These are phyloP conservation scores for Hirtodrosophila cameraria DNA, from an alignment of 2,888 invertebrate genomes.

Conservation along the genomic window DNA sequence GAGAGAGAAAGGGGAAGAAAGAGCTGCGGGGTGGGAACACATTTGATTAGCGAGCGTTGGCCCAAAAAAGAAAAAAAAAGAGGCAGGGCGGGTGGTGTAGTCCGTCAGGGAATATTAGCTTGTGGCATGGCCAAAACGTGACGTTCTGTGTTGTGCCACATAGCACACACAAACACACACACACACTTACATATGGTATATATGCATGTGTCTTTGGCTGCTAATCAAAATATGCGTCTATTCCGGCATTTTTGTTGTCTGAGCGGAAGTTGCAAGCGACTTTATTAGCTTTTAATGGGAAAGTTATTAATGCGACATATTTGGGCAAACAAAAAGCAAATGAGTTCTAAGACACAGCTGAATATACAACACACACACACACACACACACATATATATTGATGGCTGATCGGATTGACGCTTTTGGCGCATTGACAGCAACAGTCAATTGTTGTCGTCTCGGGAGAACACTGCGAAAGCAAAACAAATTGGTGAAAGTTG, in stretches of 20 bases:
- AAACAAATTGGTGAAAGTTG: conserved; percentile 84
- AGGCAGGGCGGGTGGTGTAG: conserved; percentile 27
- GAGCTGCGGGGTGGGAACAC: conserved; percentile 17
- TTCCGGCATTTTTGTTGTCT: conserved; percentile 49
- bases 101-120: conserved; percentile 12
- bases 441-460: conserved; percentile 70
- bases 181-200: background rate
- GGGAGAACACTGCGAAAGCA: conserved; percentile 80
- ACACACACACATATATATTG: conserved; percentile 22
- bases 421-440: conserved; percentile 68
- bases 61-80: conserved; percentile 37
- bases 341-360: conserved; percentile 44
- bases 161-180: conserved; percentile 18
- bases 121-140: conserved; percentile 65
- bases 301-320: conserved; percentile 68
- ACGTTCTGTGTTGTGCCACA: conserved; percentile 64
- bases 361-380: conserved; percentile 2
- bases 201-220: conserved; percentile 26
- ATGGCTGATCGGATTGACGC: conserved; percentile 57
- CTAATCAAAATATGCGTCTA: conserved; percentile 66
- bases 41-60: conserved; percentile 71
- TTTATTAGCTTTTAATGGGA: conserved; percentile 76
- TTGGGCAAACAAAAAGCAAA: conserved; percentile 36
- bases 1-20: background rate
- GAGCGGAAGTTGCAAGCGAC: conserved; percentile 68